A percentile compares a stretch with the other conserved stretches of the same genome.
Evolutionary conservation across 2,888 invertebrate species (phyloP).

Genomic region (Halictus quadricinctus): DNA sequence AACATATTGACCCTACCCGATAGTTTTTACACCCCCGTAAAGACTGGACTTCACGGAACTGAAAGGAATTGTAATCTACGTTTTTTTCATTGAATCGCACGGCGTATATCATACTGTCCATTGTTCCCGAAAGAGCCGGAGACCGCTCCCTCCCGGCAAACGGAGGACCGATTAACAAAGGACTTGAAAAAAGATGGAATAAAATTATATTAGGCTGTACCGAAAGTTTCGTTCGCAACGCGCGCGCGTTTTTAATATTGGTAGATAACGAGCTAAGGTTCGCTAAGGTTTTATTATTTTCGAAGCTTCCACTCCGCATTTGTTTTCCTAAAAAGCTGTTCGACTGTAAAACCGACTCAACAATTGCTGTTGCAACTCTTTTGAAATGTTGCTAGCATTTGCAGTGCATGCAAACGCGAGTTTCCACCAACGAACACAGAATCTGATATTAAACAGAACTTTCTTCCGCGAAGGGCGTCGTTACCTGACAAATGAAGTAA

Average conservation of each 20-base stretch:
- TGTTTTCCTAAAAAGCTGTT: too few species aligned
- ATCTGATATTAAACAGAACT: background rate
- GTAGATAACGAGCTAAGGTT: too few species aligned
- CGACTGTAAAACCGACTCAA: background rate
- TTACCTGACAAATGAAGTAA: background rate
- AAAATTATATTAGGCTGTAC: background rate
- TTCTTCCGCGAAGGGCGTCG: too few species aligned
- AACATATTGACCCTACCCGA: background rate
- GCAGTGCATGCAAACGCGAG: background rate
- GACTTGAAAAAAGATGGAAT: background rate
- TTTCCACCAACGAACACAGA: background rate
- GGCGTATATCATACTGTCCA: background rate
- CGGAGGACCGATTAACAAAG: background rate
- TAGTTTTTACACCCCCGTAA: background rate
- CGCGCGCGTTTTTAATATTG: too few species aligned
- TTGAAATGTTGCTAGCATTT: background rate
- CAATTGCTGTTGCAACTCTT: background rate
- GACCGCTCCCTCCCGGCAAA: background rate
- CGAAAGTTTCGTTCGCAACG: too few species aligned
- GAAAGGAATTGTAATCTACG: constrained; percentile 4
- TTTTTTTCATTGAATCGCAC: constrained; percentile 2
- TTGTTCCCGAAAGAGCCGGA: background rate
- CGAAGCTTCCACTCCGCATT: too few species aligned
- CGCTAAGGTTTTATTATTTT: too few species aligned
- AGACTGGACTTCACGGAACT: background rate